Percentiles rank a stretch among this genome's conserved stretches.
Conservation (phyloP, 2,888 invertebrate species). For the Drosophila neotestacea region DNA sequence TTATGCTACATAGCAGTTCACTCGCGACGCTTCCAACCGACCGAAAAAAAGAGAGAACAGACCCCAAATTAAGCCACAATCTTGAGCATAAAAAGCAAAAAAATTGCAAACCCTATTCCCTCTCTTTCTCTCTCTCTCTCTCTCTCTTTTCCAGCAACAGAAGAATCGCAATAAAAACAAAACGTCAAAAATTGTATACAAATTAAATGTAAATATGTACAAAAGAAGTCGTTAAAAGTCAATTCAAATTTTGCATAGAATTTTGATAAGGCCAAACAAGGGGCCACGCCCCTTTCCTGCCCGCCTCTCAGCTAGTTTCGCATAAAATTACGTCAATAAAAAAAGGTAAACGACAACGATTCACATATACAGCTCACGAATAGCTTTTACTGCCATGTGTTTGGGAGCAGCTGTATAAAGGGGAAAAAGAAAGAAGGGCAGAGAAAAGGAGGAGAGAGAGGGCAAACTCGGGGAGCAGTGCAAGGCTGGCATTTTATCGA, state of each 20-base stretch:
- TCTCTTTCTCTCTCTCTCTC: no score
- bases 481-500: conserved; percentile 66
- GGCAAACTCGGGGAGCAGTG: not conserved
- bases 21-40: not conserved
- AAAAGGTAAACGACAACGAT: conserved; percentile 65
- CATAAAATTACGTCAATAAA: conserved; percentile 76
- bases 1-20: conserved; percentile 31
- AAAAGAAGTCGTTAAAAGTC: conserved; percentile 77
- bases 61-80: conserved; percentile 70
- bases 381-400: conserved; percentile 38
- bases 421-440: not conserved
- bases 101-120: conserved; percentile 4
- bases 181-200: conserved; percentile 69
- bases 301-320: conserved; percentile 54
- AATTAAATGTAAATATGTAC: conserved; percentile 75
- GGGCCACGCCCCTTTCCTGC: not conserved
- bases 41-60: conserved; percentile 13
- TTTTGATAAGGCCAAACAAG: conserved; percentile 57
- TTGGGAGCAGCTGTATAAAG: not conserved
- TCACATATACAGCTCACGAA: conserved; percentile 30
- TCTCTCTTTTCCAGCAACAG: no score
- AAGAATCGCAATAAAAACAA: conserved; percentile 38
- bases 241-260: conserved; percentile 79
- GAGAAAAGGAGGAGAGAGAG: not conserved
- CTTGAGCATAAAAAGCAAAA: conserved; percentile 59